These are phyloP conservation scores for Gymnopithys bicolor DNA, from an alignment of 2,797 vertebrate species.

Conservation along the genomic window DNA sequence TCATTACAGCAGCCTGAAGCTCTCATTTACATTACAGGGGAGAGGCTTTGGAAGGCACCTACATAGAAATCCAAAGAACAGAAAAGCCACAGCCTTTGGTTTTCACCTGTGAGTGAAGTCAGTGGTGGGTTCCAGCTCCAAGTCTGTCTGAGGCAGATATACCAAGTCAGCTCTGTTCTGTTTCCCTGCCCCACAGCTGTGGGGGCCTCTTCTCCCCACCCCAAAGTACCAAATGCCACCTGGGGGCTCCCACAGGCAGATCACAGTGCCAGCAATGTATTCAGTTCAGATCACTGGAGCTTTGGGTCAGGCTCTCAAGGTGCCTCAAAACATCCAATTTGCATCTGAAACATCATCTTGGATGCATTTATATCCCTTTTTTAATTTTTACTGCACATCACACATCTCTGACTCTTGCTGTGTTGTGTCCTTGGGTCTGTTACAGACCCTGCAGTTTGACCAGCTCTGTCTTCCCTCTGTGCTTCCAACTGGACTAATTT, in stretches of 20 bases:
- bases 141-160: neutral
- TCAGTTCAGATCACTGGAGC: neutral
- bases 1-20: neutral
- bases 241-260: neutral
- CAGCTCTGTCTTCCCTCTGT: neutral
- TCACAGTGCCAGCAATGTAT: neutral
- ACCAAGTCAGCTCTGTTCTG: neutral
- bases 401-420: neutral
- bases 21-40: neutral
- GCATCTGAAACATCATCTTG: neutral
- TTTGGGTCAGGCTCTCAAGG: neutral
- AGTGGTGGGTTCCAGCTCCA: neutral
- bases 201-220: neutral
- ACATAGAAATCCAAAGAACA: neutral
- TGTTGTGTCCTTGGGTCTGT: neutral
- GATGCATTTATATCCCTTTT: rapidly evolving
- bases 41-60: neutral
- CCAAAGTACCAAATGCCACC: neutral
- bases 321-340: rapidly evolving
- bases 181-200: neutral
- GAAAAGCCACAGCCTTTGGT: neutral
- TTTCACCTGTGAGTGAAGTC: neutral
- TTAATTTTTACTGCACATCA: neutral
- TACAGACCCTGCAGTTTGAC: neutral
- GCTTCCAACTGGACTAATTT: neutral